These are phyloP conservation scores for Stomatorhinus ivindoensis DNA, from an alignment of 2,113 vertebrate species.

Conservation along the genomic window DNA sequence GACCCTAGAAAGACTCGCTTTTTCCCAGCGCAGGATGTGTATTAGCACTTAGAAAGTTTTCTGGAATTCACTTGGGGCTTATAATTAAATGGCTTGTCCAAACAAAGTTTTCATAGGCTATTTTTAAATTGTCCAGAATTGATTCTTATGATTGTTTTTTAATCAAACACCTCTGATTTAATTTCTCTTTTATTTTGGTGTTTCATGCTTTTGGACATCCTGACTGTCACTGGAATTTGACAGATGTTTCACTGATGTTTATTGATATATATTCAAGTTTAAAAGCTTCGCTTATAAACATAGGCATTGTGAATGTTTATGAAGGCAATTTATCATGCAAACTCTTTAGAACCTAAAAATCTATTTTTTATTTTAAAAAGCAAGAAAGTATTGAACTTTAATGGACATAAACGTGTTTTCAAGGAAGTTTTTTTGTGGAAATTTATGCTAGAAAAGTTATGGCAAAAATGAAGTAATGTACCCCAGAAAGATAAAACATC, in stretches of 20 bases:
- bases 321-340: not conserved
- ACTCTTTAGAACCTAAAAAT: not conserved
- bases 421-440: not conserved
- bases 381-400: not conserved
- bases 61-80: constrained; percentile 3
- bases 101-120: not conserved
- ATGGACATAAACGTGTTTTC: not conserved
- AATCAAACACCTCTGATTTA: not conserved
- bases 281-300: not conserved
- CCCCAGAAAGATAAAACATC: not conserved
- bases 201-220: not conserved
- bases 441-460: not conserved
- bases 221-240: not conserved
- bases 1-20: constrained; percentile 19
- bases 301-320: not conserved
- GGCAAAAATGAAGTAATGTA: not conserved
- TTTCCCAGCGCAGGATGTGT: constrained; percentile 37
- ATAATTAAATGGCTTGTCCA: constrained; percentile 8
- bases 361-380: not conserved
- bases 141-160: not conserved
- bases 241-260: not conserved
- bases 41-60: constrained; percentile 33
- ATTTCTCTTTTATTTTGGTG: not conserved
- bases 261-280: not conserved
- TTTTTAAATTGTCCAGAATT: not conserved